phyloP scores from a whole-genome alignment of 2,797 vertebrate species.

The Paedocypris micromegethes region DNA sequence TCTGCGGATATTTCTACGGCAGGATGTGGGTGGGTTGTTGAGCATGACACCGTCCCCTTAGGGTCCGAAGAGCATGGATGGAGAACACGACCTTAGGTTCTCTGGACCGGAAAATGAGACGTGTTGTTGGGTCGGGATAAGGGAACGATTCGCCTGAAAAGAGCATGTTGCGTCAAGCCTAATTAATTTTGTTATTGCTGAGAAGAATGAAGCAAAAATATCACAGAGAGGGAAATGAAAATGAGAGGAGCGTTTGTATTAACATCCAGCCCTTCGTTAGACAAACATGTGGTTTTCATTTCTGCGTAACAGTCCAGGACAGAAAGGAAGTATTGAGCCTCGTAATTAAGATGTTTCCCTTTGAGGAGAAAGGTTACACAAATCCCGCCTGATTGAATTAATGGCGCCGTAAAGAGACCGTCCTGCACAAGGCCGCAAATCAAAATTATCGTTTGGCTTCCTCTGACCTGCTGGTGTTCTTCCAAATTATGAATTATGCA shows the following conservation, averaged over 20 bases:
- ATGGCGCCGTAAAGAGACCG: background rate
- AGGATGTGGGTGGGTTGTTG: background rate
- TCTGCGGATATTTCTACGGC: no score
- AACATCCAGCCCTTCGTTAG: slow-evolving; percentile 18
- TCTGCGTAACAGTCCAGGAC: slow-evolving; percentile 4
- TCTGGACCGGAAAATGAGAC: slow-evolving; percentile 57
- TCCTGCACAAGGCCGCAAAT: background rate
- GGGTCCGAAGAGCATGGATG: background rate
- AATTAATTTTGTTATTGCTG: slow-evolving; percentile 61
- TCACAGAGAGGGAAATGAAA: slow-evolving; percentile 17
- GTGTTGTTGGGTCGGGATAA: slow-evolving; percentile 62
- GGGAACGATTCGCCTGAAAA: slow-evolving; percentile 65
- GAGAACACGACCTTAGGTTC: slow-evolving; percentile 48
- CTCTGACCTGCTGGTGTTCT: no score
- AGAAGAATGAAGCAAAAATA: slow-evolving; percentile 29
- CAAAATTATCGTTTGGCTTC: no score
- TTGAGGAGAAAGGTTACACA: slow-evolving; percentile 13
- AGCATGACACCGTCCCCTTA: slow-evolving; percentile 10
- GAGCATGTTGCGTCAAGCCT: slow-evolving; percentile 57
- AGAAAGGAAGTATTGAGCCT: slow-evolving; percentile 29
- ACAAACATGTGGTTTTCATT: slow-evolving; percentile 39
- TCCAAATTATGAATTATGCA: no score
- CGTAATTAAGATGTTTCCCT: slow-evolving; percentile 28
- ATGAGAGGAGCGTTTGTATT: slow-evolving; percentile 24
- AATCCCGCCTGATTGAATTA: slow-evolving; percentile 1